phyloP scores from a whole-genome alignment of 2,888 invertebrate species.

The Sinohyriopsis cumingii region DNA sequence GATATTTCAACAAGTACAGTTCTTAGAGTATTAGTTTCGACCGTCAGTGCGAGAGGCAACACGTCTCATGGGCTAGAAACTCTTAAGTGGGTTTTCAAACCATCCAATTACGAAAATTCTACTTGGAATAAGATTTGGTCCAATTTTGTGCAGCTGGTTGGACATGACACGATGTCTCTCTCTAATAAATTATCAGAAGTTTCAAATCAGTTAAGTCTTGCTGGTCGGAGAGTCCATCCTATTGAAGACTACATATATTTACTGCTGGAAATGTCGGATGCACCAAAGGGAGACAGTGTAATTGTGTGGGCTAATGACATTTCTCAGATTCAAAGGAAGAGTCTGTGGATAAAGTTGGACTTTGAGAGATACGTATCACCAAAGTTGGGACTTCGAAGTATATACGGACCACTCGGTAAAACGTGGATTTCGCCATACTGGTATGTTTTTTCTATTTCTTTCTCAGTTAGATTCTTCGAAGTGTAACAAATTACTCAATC shows the following conservation, averaged over 20 bases:
- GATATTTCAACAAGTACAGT: background rate
- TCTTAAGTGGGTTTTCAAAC: slow-evolving; percentile 6
- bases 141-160: slow-evolving; percentile 16
- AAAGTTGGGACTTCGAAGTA: too few species aligned
- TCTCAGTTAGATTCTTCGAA: too few species aligned
- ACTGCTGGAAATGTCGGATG: slow-evolving; percentile 20
- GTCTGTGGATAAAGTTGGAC: too few species aligned
- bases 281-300: slow-evolving; percentile 10
- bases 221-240: slow-evolving; percentile 11
- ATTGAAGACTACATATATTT: slow-evolving; percentile 7
- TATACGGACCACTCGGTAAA: too few species aligned
- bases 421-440: too few species aligned
- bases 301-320: slow-evolving; percentile 4
- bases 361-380: too few species aligned
- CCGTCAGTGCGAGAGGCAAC: slow-evolving; percentile 3
- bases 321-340: too few species aligned
- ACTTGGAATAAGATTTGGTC: slow-evolving; percentile 20
- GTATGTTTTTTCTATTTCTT: too few species aligned
- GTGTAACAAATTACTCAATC: too few species aligned
- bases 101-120: slow-evolving; percentile 6
- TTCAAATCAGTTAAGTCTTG: slow-evolving; percentile 19
- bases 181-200: slow-evolving; percentile 15
- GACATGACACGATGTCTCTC: slow-evolving; percentile 16
- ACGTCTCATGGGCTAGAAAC: slow-evolving; percentile 10
- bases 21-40: background rate